These are phyloP conservation scores for Muntiacus reevesi DNA, from an alignment of 2,113 vertebrate genomes.

Conservation along the genomic window DNA sequence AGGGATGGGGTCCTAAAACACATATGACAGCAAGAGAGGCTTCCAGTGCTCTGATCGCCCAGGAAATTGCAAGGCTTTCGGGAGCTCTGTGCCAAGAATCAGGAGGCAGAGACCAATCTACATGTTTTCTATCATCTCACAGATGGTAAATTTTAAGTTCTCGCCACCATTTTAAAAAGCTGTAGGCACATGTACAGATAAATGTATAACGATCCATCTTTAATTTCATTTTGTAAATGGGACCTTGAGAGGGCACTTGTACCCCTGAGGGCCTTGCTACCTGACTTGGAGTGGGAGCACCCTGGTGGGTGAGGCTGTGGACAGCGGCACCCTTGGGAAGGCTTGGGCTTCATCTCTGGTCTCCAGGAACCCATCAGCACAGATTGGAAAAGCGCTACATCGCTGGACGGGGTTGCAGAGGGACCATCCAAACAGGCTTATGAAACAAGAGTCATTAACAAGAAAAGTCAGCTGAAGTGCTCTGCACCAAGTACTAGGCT, in stretches of 20 bases:
- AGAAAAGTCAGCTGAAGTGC: background rate
- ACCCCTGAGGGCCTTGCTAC: background rate
- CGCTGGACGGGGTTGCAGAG: background rate
- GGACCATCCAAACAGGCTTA: conserved; percentile 31
- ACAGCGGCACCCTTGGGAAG: background rate
- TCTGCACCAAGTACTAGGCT: background rate
- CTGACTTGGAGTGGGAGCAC: background rate
- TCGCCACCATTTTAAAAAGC: background rate
- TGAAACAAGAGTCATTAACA: conserved; percentile 38
- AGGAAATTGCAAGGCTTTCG: too few relatives aligned
- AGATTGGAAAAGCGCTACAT: background rate
- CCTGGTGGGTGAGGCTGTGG: background rate
- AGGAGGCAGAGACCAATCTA: too few relatives aligned
- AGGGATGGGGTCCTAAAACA: background rate
- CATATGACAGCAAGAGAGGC: background rate
- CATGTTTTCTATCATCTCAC: background rate
- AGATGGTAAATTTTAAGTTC: background rate
- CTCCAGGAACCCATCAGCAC: conserved; percentile 43
- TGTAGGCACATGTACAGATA: background rate
- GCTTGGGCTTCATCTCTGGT: background rate
- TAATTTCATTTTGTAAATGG: background rate
- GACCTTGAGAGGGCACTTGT: background rate
- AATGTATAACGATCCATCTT: background rate
- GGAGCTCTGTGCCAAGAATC: background rate
- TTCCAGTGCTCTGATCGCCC: background rate